Conservation (phyloP, 2,888 invertebrate genomes). For the Drosophila maculinotata region DNA sequence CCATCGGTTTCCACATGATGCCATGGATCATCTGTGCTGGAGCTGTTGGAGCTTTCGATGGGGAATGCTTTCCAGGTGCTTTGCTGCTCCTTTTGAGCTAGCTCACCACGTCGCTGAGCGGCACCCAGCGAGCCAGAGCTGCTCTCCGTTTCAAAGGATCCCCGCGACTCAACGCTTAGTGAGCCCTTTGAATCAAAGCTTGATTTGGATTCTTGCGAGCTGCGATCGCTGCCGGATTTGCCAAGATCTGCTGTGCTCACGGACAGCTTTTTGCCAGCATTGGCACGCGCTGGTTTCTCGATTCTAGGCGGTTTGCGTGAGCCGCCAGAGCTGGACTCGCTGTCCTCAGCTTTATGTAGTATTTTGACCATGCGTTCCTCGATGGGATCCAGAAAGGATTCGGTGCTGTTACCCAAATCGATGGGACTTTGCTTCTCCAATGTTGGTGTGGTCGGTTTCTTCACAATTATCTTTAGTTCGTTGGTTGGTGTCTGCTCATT, state of each 20-base stretch:
- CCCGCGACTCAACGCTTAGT: slow-evolving; percentile 89
- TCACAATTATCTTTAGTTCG: slow-evolving; percentile 73
- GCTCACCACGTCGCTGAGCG: slow-evolving; percentile 88
- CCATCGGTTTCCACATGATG: slow-evolving; percentile 91
- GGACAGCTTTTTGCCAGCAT: slow-evolving; percentile 84
- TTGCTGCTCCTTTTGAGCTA: slow-evolving; percentile 88
- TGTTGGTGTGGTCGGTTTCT: slow-evolving; percentile 86
- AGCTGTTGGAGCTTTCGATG: slow-evolving; percentile 93
- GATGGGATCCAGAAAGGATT: slow-evolving; percentile 84
- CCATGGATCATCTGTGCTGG: slow-evolving; percentile 93
- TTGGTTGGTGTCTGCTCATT: slow-evolving; percentile 82
- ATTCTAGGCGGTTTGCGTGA: slow-evolving; percentile 87
- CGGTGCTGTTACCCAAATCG: slow-evolving; percentile 87
- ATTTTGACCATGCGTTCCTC: slow-evolving; percentile 85
- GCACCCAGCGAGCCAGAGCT: slow-evolving; percentile 91
- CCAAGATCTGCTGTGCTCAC: slow-evolving; percentile 84
- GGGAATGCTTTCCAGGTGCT: slow-evolving; percentile 94
- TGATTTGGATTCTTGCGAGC: slow-evolving; percentile 87
- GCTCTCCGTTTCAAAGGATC: slow-evolving; percentile 91
- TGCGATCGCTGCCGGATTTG: slow-evolving; percentile 83
- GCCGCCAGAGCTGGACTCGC: slow-evolving; percentile 88
- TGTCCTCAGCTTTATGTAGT: slow-evolving; percentile 86
- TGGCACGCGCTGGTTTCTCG: slow-evolving; percentile 82
- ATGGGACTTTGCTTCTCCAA: slow-evolving; percentile 88
- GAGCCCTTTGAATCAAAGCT: slow-evolving; percentile 88